phyloP scores from a whole-genome alignment of 2,797 vertebrate genomes.

The Apogon talboti region DNA sequence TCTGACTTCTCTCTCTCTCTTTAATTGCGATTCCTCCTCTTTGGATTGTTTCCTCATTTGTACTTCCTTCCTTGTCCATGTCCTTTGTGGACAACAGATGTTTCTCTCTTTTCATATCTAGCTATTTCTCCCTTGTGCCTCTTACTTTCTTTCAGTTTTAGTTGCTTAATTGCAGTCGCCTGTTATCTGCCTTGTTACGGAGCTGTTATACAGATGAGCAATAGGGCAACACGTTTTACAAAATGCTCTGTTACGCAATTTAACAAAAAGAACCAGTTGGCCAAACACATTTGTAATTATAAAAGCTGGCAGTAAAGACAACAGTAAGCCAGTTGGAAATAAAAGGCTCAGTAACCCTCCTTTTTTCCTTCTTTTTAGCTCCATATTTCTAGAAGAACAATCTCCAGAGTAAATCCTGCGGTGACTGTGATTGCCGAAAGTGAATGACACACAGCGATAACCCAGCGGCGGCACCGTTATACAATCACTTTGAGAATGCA shows the following conservation, averaged over 20 bases:
- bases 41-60: conserved; percentile 14
- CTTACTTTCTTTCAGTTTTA: conserved; percentile 20
- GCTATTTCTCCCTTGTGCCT: neutral
- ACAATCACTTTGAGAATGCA: too few species aligned
- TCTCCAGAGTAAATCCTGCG: too few species aligned
- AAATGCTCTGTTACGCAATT: conserved; percentile 10
- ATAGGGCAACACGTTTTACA: conserved; percentile 1
- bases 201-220: conserved; percentile 23
- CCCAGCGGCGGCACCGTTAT: too few species aligned
- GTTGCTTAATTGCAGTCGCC: conserved; percentile 20
- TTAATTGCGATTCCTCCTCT: conserved; percentile 6
- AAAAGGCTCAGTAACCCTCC: too few species aligned
- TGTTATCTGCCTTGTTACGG: conserved; percentile 32
- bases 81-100: neutral
- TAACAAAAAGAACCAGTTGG: conserved; percentile 8
- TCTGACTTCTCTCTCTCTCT: conserved; percentile 13
- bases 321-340: too few species aligned
- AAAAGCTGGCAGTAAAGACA: neutral
- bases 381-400: too few species aligned
- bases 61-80: neutral
- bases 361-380: too few species aligned
- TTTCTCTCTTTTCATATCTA: conserved; percentile 6
- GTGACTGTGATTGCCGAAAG: too few species aligned
- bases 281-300: neutral
- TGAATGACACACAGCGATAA: too few species aligned